Percentiles rank a stretch among this genome's conserved stretches.
Evolutionary conservation across 2,888 invertebrate species (phyloP).

Genomic region (Congeria kusceri): DNA sequence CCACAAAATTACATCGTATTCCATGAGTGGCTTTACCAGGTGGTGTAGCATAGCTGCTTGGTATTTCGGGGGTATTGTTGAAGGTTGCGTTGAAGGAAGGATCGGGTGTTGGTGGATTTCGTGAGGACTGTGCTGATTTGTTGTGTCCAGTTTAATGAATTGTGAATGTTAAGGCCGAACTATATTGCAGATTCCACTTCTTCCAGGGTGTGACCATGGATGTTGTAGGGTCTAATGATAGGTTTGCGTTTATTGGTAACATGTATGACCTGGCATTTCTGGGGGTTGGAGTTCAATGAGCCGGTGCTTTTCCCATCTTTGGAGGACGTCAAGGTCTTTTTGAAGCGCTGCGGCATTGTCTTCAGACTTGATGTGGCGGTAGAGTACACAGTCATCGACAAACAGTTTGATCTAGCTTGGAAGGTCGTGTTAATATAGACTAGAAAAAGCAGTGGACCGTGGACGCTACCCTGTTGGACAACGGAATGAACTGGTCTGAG

Average conservation of each 20-base stretch:
- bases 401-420: not conserved
- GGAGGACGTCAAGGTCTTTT: no score
- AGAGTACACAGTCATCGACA: constrained; percentile 5
- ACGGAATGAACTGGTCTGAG: not conserved
- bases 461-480: not conserved
- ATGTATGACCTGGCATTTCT: constrained; percentile 5
- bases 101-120: not conserved
- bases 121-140: constrained; percentile 3
- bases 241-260: constrained; percentile 8
- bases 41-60: constrained; percentile 26
- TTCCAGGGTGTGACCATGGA: constrained; percentile 2
- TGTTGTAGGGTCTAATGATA: not conserved
- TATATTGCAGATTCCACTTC: constrained; percentile 3
- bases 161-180: constrained; percentile 3
- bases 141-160: constrained; percentile 12
- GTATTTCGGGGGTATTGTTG: constrained; percentile 13
- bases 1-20: not conserved
- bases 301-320: no score
- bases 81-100: constrained; percentile 13
- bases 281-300: constrained; percentile 1
- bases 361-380: constrained; percentile 1
- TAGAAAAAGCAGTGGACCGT: not conserved
- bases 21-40: constrained; percentile 18
- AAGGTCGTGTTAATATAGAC: not conserved
- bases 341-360: not conserved